Evolutionary conservation across 2,888 invertebrate genomes (phyloP), one percentile per base, ranked within the genome.

Genomic region (Tetropium fuscum): DNA sequence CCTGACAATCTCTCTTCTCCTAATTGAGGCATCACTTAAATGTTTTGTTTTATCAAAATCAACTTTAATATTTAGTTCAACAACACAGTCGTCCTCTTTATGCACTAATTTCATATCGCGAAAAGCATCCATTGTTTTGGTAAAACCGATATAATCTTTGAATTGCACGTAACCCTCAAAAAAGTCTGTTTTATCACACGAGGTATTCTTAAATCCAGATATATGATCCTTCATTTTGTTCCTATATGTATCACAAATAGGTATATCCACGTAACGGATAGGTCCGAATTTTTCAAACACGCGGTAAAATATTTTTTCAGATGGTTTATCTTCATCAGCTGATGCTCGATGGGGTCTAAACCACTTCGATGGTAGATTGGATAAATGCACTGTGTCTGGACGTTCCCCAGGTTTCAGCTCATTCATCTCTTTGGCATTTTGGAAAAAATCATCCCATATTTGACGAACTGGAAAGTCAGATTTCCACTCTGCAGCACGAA

Each of bases 371-470:
- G 98, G 98, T 45, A 98, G 79, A 78, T 92, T 93, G 8, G 88
- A 84, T 38, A 98, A 83, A 76, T 97, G 92, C 45, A 98, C 85
- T 0, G 98, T 98, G 76, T 98, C 98, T 0, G 98, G 98, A 48
- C 98, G 84, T 80, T 97, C 96, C 0, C 98, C 98, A 0, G 96
- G 90, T 78, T 95, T 97, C 89, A 96, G 92, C 83, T 98, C 98
- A 77, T 98, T 94, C 96, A 98, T 97, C 74, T 95, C 92, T 72
- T 91, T 92, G 0, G 95, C 93, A 80, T 98, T 97, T 16, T 97
- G 89, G 82, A 97, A 98, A 81, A 93, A 98, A 0, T 94, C 90
- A 80, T 98, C 97, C 98, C 98, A 98, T 57, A 93, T 89, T 76
- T 97, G 95, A 6, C 95, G 87, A 27, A 87, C 89, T 0, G 97